Evolutionary conservation across 2,113 vertebrate species (phyloP).

Genomic region (Oreotrochilus melanogaster): DNA sequence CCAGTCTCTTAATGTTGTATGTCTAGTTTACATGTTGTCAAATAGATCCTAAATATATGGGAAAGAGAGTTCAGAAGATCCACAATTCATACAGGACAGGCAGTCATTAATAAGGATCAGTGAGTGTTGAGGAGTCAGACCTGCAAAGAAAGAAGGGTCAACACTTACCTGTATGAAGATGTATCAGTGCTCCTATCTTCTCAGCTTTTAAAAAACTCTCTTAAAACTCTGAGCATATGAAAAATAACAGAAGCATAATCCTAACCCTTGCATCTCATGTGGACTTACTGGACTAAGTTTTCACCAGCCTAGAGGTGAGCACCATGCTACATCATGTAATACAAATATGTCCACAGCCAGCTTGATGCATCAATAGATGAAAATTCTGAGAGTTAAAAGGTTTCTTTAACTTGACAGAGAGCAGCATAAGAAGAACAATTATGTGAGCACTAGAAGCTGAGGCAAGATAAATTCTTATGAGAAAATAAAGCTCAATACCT

Average conservation of each 20-base stretch:
- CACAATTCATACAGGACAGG: slow-evolving; percentile 16
- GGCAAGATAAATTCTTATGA: neutral
- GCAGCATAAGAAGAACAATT: neutral
- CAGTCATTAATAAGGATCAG: neutral
- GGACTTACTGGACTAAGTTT: neutral
- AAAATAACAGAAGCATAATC: neutral
- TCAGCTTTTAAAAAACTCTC: neutral
- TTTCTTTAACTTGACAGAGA: neutral
- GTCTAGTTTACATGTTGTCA: slow-evolving; percentile 69
- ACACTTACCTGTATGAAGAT: neutral
- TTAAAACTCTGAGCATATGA: neutral
- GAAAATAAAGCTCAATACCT: neutral
- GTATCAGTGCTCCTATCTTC: neutral
- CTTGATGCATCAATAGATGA: neutral
- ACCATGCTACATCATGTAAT: neutral
- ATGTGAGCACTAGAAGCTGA: neutral
- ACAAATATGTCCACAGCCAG: neutral
- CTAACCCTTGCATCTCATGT: neutral
- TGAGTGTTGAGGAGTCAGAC: neutral
- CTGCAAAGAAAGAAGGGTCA: neutral
- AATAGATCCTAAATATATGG: slow-evolving; percentile 72
- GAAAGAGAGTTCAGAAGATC: slow-evolving; percentile 47
- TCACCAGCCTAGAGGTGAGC: neutral
- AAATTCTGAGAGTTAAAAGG: neutral
- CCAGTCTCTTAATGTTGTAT: slow-evolving; percentile 69